Evolutionary conservation across 2,797 vertebrate species (phyloP).

Genomic region (Epinephelus coioides): DNA sequence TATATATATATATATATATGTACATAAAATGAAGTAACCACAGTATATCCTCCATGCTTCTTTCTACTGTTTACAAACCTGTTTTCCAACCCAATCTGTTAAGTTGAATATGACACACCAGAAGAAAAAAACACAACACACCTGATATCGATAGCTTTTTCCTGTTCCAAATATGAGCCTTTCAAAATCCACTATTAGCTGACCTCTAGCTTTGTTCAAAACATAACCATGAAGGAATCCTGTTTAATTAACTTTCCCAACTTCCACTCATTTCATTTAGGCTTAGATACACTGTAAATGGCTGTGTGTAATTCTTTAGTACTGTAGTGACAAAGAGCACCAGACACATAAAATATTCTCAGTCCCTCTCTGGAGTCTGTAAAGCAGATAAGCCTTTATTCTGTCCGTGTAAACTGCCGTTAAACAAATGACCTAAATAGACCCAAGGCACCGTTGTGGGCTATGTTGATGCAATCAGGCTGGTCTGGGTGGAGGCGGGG

Average conservation of each 20-base stretch:
- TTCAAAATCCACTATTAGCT: too few species aligned
- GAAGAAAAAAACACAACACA: too few species aligned
- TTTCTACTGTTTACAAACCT: too few species aligned
- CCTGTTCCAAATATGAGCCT: too few species aligned
- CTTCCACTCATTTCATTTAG: background rate
- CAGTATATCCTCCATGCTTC: too few species aligned
- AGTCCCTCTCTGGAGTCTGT: slow-evolving; percentile 8
- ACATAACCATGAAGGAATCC: too few species aligned
- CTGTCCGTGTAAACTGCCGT: slow-evolving; percentile 46
- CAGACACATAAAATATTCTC: slow-evolving; percentile 21
- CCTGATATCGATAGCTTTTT: too few species aligned
- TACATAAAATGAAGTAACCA: too few species aligned
- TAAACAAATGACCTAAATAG: slow-evolving; percentile 63
- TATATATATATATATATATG: too few species aligned
- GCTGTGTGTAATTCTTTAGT: background rate
- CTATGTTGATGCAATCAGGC: slow-evolving; percentile 27
- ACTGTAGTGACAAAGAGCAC: slow-evolving; percentile 19
- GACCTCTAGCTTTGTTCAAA: too few species aligned
- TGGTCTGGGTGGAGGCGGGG: background rate
- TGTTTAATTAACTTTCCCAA: background rate
- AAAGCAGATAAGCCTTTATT: slow-evolving; percentile 37
- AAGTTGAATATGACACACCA: too few species aligned
- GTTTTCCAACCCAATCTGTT: too few species aligned
- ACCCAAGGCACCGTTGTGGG: slow-evolving; percentile 35
- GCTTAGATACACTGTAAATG: background rate